phyloP scores from a whole-genome alignment of 1,140 invertebrate species.

The Neodiprion fabricii region DNA sequence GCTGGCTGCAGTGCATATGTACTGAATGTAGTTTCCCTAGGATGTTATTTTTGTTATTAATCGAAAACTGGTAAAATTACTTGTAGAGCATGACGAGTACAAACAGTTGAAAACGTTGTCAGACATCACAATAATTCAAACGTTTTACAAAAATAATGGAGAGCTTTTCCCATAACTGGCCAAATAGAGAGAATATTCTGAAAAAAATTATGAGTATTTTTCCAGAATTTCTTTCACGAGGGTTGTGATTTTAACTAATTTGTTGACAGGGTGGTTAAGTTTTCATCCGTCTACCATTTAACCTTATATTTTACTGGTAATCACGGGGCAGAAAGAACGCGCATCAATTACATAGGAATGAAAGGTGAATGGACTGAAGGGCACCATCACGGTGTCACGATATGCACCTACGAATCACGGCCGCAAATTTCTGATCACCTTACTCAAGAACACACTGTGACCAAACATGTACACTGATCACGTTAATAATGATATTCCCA shows the following conservation, averaged over 20 bases:
- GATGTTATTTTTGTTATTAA: too few relatives aligned
- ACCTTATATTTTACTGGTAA: conserved; percentile 89
- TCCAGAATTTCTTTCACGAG: too few relatives aligned
- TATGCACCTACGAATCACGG: conserved; percentile 86
- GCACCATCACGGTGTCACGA: conserved; percentile 86
- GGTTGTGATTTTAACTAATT: conserved; percentile 13
- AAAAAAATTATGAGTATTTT: too few relatives aligned
- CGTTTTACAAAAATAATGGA: too few relatives aligned
- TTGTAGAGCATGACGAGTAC: too few relatives aligned
- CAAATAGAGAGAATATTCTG: too few relatives aligned
- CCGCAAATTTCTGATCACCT: conserved; percentile 88
- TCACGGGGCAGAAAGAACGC: conserved; percentile 83
- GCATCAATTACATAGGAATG: conserved; percentile 94
- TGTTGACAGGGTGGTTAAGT: conserved; percentile 83
- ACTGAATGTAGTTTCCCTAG: too few relatives aligned
- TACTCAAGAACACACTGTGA: conserved; percentile 70
- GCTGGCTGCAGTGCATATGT: too few relatives aligned
- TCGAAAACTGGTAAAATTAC: too few relatives aligned
- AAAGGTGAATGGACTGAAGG: conserved; percentile 88
- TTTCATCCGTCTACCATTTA: conserved; percentile 87
- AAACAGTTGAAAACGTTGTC: too few relatives aligned
- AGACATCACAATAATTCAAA: too few relatives aligned
- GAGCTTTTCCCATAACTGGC: too few relatives aligned
- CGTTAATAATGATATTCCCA: not conserved
- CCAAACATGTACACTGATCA: conserved; percentile 65